Percentiles rank a stretch among this genome's conserved stretches.
These are phyloP conservation scores for Mythimna albipuncta DNA, from an alignment of 2,888 invertebrate genomes.

Conservation along the genomic window DNA sequence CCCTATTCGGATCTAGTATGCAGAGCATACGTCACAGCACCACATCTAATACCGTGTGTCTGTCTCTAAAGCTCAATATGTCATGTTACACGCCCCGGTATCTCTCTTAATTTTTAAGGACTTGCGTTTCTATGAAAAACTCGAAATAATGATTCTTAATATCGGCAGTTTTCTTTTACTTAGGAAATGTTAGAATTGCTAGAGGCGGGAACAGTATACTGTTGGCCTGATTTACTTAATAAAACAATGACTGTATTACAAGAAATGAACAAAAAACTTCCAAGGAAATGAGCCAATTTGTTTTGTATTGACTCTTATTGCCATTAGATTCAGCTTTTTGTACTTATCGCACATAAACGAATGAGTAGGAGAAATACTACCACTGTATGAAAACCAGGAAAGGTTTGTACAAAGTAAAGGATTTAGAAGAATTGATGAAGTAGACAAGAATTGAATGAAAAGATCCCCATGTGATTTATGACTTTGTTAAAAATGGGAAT, in stretches of 20 bases:
- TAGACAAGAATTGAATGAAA: neutral
- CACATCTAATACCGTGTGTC: no score
- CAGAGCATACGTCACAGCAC: no score
- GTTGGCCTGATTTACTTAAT: slow-evolving; percentile 15
- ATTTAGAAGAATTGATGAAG: neutral
- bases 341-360: neutral
- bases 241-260: neutral
- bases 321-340: neutral
- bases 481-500: neutral
- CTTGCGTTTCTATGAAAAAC: slow-evolving; percentile 4
- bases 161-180: neutral
- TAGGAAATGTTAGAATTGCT: slow-evolving; percentile 36
- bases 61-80: neutral
- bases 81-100: neutral
- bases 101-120: neutral
- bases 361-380: neutral
- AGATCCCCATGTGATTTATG: neutral
- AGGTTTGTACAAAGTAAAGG: neutral
- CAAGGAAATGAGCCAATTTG: neutral
- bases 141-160: slow-evolving; percentile 25
- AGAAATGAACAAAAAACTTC: neutral
- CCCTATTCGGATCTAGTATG: no score
- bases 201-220: slow-evolving; percentile 29
- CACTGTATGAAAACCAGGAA: neutral
- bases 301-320: neutral